Conservation (phyloP, 2,888 invertebrate genomes). For the Callyntrura guangdongensis region DNA sequence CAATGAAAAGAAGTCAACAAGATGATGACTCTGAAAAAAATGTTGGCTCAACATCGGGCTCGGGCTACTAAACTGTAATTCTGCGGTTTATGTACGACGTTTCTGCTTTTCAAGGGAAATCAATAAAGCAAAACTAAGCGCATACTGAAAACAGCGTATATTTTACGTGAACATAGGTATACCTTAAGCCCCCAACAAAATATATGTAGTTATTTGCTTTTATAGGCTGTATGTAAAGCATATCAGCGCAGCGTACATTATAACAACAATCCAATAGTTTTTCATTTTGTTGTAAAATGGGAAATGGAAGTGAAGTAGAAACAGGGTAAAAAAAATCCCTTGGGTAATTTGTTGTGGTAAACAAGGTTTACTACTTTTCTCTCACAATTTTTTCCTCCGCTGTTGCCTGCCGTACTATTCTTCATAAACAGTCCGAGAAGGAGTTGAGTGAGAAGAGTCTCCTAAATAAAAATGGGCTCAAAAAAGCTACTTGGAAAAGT, state of each 20-base stretch:
- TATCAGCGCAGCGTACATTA: background rate
- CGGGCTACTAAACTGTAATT: background rate
- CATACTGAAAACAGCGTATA: background rate
- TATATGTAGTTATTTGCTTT: background rate
- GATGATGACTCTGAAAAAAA: slow-evolving; percentile 11
- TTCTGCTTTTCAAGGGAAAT: slow-evolving; percentile 10
- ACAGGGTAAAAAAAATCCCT: slow-evolving; percentile 67
- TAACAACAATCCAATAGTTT: slow-evolving; percentile 13
- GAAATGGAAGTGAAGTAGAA: slow-evolving; percentile 62
- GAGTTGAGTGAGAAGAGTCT: slow-evolving; percentile 8
- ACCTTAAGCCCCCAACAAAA: background rate
- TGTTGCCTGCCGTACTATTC: slow-evolving; percentile 4
- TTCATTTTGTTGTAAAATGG: slow-evolving; percentile 51
- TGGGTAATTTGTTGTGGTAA: slow-evolving; percentile 74
- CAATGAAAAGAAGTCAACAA: slow-evolving; percentile 7
- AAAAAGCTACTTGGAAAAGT: slow-evolving; percentile 42
- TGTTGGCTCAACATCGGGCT: background rate
- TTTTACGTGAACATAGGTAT: background rate
- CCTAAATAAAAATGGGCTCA: background rate
- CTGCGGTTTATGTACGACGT: slow-evolving; percentile 15
- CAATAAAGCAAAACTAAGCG: slow-evolving; percentile 6
- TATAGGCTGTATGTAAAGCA: too few relatives aligned
- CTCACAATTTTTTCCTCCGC: slow-evolving; percentile 27
- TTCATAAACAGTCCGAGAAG: background rate
- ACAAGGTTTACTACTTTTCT: slow-evolving; percentile 73